These are phyloP conservation scores for Hyphantria cunea DNA, from an alignment of 1,140 invertebrate species.

Conservation along the genomic window DNA sequence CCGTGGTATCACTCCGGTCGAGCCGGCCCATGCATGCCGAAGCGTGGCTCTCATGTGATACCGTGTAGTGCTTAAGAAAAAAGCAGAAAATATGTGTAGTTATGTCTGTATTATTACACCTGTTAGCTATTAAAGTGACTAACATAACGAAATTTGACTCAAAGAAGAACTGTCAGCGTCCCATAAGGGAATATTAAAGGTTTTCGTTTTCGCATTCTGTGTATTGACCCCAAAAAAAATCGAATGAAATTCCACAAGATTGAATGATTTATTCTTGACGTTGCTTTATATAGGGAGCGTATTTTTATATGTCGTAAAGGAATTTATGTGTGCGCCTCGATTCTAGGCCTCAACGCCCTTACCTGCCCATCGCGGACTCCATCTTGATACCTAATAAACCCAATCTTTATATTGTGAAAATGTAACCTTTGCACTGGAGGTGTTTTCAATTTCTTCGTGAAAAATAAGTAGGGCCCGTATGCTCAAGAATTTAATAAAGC, in stretches of 20 bases:
- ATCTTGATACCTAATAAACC: conserved; percentile 63
- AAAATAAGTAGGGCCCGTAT: conserved; percentile 58
- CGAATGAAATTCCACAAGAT: conserved; percentile 52
- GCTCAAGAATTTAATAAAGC: conserved; percentile 65
- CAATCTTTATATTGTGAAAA: conserved; percentile 74
- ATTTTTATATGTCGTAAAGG: conserved; percentile 75
- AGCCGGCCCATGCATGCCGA: too few species aligned
- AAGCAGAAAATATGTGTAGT: background rate
- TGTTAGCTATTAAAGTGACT: background rate
- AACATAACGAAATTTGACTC: background rate
- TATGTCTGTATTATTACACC: background rate
- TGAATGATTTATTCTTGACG: conserved; percentile 70
- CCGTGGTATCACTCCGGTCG: too few species aligned
- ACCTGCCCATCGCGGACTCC: conserved; percentile 56
- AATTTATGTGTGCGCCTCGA: conserved; percentile 64
- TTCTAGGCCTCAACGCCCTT: conserved; percentile 46
- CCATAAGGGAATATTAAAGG: conserved; percentile 18
- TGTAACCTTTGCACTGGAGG: conserved; percentile 56
- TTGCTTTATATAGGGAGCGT: conserved; percentile 48
- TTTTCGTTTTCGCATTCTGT: conserved; percentile 15
- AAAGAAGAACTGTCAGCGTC: background rate
- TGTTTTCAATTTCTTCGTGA: conserved; percentile 74
- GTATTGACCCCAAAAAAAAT: conserved; percentile 16
- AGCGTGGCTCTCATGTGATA: too few species aligned
- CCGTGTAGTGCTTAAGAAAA: too few species aligned